A percentile compares a stretch with the other conserved stretches of the same genome.
phyloP scores from a whole-genome alignment of 2,113 vertebrate species.

The Ondatra zibethicus region DNA sequence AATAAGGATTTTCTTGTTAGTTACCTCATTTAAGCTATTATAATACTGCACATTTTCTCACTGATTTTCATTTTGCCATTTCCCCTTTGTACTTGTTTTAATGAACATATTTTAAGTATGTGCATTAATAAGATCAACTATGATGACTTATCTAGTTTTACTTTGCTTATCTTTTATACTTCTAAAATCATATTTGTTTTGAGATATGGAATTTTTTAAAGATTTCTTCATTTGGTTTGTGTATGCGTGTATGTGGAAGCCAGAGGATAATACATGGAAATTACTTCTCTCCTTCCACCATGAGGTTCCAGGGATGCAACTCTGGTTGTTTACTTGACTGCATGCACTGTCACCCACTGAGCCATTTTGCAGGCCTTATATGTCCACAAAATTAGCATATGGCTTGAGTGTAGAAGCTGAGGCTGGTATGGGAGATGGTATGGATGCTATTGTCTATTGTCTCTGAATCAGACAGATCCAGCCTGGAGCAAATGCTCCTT shows the following conservation, averaged over 20 bases:
- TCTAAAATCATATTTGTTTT: constrained; percentile 6
- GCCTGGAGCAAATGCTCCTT: not conserved
- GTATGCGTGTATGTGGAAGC: not conserved
- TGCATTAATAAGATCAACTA: not conserved
- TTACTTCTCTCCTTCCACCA: not conserved
- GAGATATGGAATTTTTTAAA: not conserved
- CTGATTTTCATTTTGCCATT: constrained; percentile 1
- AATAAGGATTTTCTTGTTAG: constrained; percentile 14
- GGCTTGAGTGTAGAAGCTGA: constrained; percentile 14
- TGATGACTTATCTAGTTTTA: not conserved
- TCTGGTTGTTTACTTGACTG: not conserved
- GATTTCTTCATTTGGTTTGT: not conserved
- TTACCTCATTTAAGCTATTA: not conserved
- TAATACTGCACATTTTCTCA: not conserved
- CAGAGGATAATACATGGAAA: not conserved
- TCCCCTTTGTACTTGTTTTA: not conserved
- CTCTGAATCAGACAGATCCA: constrained; percentile 2
- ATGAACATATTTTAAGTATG: not conserved
- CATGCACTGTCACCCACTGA: not conserved
- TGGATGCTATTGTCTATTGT: not conserved
- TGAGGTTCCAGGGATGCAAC: not conserved
- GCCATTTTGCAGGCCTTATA: not conserved
- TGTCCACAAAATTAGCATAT: not conserved
- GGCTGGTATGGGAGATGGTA: not conserved
- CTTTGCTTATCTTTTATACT: constrained; percentile 11